Percentiles rank a stretch among this genome's conserved stretches.
Evolutionary conservation across 37 sponge, comb jelly and placozoan genomes (phyloP).

Genomic region (Beroe forskalii): DNA sequence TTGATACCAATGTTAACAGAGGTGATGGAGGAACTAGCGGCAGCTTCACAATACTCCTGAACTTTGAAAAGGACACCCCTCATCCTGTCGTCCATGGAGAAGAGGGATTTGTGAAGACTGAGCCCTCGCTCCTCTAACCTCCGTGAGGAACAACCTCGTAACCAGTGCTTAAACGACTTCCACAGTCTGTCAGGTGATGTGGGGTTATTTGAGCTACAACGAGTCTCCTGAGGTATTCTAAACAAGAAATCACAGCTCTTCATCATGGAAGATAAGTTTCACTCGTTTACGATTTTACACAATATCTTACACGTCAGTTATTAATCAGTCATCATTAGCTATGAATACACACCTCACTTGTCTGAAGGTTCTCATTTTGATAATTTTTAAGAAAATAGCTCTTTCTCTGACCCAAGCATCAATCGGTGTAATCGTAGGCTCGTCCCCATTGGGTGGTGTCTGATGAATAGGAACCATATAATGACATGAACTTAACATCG

Average conservation of each 20-base stretch:
- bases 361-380: constrained; percentile 44
- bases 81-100: constrained; percentile 6
- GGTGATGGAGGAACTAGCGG: background rate
- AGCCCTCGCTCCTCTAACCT: background rate
- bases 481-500: too few relatives aligned
- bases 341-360: constrained; percentile 51
- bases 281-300: too few relatives aligned
- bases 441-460: background rate
- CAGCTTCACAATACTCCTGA: constrained; percentile 37
- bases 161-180: constrained; percentile 57
- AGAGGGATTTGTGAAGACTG: background rate
- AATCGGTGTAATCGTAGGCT: background rate
- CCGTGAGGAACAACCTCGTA: constrained; percentile 22
- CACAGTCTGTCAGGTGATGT: background rate
- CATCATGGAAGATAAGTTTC: background rate
- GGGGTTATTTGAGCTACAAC: background rate
- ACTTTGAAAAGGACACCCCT: background rate
- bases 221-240: background rate
- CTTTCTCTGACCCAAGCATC: constrained; percentile 50
- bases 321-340: too few relatives aligned
- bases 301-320: too few relatives aligned
- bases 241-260: background rate
- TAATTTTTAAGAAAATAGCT: constrained; percentile 34
- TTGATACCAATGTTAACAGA: constrained; percentile 40
- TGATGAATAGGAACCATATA: background rate